phyloP scores from a whole-genome alignment of 2,888 invertebrate genomes.

The Thecophora atra region DNA sequence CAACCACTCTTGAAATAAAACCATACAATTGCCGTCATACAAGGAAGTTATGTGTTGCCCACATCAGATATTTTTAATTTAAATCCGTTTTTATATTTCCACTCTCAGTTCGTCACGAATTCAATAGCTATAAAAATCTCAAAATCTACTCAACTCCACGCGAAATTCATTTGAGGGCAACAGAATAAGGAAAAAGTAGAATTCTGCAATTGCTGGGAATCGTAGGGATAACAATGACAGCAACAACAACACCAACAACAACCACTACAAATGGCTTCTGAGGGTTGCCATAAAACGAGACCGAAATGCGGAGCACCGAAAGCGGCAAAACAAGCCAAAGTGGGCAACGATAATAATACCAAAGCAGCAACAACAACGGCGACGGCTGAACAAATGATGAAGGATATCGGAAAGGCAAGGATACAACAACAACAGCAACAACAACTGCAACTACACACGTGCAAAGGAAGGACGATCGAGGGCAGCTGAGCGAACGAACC shows the following conservation, averaged over 20 bases:
- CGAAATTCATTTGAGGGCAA: constrained; percentile 10
- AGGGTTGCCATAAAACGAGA: constrained; percentile 43
- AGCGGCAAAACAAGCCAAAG: constrained; percentile 37
- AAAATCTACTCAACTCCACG: too few species aligned
- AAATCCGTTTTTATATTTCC: too few species aligned
- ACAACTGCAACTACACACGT: background rate
- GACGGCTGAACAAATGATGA: background rate
- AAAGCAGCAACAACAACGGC: constrained; percentile 17
- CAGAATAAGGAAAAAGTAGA: constrained; percentile 6
- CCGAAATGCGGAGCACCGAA: constrained; percentile 56
- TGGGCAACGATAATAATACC: constrained; percentile 13
- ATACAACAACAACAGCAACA: constrained; percentile 1
- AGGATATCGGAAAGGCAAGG: background rate
- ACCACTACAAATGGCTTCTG: constrained; percentile 8
- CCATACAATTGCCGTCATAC: too few species aligned
- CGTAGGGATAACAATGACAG: background rate
- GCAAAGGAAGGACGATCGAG: background rate
- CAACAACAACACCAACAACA: constrained; percentile 8
- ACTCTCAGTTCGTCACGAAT: too few species aligned
- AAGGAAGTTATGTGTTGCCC: too few species aligned
- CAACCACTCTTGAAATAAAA: too few species aligned
- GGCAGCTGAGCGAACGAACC: constrained; percentile 2
- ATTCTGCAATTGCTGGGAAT: too few species aligned
- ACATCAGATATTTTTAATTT: too few species aligned
- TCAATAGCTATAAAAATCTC: too few species aligned